phyloP scores from a whole-genome alignment of 1,140 invertebrate genomes.

The Drosophila pseudoobscura region DNA sequence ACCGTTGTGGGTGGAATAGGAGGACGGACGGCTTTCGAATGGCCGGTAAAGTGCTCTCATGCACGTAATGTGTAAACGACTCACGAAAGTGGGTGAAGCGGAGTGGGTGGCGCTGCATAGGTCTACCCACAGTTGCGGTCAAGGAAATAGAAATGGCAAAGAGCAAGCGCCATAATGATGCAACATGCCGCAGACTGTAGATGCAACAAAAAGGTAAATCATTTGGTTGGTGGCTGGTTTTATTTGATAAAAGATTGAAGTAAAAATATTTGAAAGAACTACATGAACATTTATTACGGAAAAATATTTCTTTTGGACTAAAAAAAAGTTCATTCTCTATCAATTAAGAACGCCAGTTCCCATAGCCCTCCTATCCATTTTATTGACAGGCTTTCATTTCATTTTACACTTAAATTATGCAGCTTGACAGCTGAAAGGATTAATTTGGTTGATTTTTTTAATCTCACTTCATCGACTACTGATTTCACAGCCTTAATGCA shows the following conservation, averaged over 20 bases:
- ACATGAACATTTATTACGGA: too few species aligned
- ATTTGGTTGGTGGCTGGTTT: too few species aligned
- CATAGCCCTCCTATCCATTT: constrained; percentile 9
- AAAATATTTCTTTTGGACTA: too few species aligned
- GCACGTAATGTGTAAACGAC: constrained; percentile 59
- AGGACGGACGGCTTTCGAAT: constrained; percentile 38
- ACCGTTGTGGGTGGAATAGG: not conserved
- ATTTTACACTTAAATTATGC: constrained; percentile 28
- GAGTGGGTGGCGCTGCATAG: constrained; percentile 1
- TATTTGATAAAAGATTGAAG: too few species aligned
- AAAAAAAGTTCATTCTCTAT: too few species aligned
- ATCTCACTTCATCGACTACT: constrained; percentile 30
- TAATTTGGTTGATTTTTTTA: constrained; percentile 23
- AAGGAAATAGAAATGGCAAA: constrained; percentile 45
- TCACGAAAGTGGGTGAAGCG: constrained; percentile 17
- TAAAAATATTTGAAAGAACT: too few species aligned
- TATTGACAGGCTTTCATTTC: constrained; percentile 24
- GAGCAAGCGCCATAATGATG: constrained; percentile 39
- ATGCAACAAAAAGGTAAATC: too few species aligned
- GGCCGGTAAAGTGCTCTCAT: constrained; percentile 63
- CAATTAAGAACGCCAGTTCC: not conserved
- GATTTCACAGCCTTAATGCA: constrained; percentile 37
- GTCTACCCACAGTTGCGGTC: constrained; percentile 23
- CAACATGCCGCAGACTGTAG: constrained; percentile 31
- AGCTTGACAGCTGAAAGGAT: constrained; percentile 25